Conservation (phyloP, 30 jellyfish, hydroid and myxozoan genomes). For the Mastigias papua region DNA sequence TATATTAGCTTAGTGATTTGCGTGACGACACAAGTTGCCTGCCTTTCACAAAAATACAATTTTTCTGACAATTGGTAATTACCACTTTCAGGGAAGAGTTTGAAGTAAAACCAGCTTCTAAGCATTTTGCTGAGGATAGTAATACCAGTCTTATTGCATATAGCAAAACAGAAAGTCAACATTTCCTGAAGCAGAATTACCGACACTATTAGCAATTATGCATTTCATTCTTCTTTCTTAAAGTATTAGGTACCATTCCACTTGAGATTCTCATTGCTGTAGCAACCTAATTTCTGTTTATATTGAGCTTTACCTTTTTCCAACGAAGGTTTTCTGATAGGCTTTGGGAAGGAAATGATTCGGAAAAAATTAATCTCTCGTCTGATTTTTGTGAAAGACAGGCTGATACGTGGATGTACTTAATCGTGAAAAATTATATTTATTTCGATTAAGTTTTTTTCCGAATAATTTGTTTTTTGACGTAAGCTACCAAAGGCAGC, state of each 20-base stretch:
- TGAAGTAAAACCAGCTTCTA: too few species aligned
- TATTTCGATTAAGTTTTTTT: conserved; percentile 14
- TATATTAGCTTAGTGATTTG: neutral
- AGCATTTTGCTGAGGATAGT: too few species aligned
- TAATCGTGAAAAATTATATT: conserved; percentile 28
- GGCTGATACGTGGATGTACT: conserved; percentile 52
- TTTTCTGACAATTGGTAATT: too few species aligned
- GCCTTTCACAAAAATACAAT: neutral
- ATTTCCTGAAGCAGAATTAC: too few species aligned
- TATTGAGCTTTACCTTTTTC: neutral
- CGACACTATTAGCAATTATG: too few species aligned
- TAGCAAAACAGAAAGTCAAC: too few species aligned
- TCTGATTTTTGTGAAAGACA: conserved; percentile 3
- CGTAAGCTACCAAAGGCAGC: conserved; percentile 73
- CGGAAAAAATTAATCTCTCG: neutral
- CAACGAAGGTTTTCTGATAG: neutral
- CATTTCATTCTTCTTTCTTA: too few species aligned
- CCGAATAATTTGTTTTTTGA: conserved; percentile 33
- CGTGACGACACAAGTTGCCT: neutral
- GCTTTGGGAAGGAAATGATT: neutral
- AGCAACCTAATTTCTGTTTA: neutral
- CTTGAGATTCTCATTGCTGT: too few species aligned
- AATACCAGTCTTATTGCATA: too few species aligned
- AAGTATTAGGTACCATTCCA: too few species aligned
- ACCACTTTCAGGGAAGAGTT: too few species aligned